Base-by-base conservation (phyloP, 92 coral and sea anemone genomes). In the Hydrozoanthus gracilis region DNA sequence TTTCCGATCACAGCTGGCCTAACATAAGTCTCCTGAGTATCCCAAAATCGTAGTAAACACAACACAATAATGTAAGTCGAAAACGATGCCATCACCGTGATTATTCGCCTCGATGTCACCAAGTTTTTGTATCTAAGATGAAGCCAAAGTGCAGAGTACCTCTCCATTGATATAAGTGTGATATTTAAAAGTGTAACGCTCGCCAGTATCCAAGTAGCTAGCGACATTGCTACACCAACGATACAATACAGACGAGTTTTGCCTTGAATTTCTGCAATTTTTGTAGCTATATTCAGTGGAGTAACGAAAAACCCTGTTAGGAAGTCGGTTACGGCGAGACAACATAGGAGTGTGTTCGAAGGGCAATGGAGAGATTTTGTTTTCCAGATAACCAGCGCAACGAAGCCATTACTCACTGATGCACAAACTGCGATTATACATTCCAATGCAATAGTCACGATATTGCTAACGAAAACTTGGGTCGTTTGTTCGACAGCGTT, bases 311-410 rank as follows among this genome's bases (percentile, higher is more conserved):
- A 8, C 27, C 85, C 85, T 0, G 85, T 64, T 12, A 80, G 45
- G 35, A 80, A 80, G 35, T 80, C 85, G 49, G 85, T 80, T 16
- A 80, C 85, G 1, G 85, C 75, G 7, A 80, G 85, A 7, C 85
- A 80, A 35, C 75, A 80, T 8, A 80, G 85, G 49, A 80, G 85
- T 4, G 85, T 80, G 71, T 80, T 80, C 20, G 85, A 80, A 7
- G 85, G 61, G 50, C 48, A 65, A 47, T 80, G 85, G 14, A 80
- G 85, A 0, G 75, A 2, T 49, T 47, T 80, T 2, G 85, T 80
- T 61, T 46, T 80, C 85, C 60, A 64, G 8, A 80, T 80, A 70
- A 80, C 85, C 64, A n/a, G 18, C 4, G 85, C 85, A 18, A 80
- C 66, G 9, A 80, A 48, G 66, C 61, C 74, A 39, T 80, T 80